Evolutionary conservation across 2,888 invertebrate species (phyloP).

Genomic region (Druceiella hillmani): DNA sequence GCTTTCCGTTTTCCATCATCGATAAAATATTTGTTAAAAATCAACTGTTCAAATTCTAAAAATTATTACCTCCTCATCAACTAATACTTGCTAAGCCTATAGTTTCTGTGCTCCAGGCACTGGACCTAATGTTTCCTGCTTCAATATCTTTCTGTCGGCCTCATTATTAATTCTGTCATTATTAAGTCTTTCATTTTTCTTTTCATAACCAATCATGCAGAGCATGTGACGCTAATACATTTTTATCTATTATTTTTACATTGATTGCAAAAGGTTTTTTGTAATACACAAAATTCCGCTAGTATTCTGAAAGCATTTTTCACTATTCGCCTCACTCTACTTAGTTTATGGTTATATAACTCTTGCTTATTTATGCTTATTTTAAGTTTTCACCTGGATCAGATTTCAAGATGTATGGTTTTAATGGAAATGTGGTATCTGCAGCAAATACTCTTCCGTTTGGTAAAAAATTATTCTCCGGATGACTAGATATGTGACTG

Average conservation of each 20-base stretch:
- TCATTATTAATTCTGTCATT: conserved; percentile 14
- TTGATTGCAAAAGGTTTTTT: conserved; percentile 15
- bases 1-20: conserved; percentile 16
- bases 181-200: conserved; percentile 11
- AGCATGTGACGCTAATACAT: conserved; percentile 17
- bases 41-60: conserved; percentile 14
- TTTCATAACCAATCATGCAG: conserved; percentile 17
- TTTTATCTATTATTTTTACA: conserved; percentile 13
- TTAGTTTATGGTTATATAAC: no score
- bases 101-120: conserved; percentile 17
- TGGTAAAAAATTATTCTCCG: neutral
- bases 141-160: conserved; percentile 14
- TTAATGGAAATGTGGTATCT: neutral
- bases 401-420: no score
- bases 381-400: no score
- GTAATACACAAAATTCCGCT: no score
- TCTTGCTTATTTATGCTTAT: no score
- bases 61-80: conserved; percentile 15
- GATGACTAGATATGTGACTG: neutral
- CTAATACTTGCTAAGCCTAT: conserved; percentile 15
- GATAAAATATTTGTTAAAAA: conserved; percentile 12
- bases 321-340: no score
- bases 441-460: neutral
- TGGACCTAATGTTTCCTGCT: conserved; percentile 14
- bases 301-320: no score